Evolutionary conservation across 35 echinoderm and acorn worm genomes (phyloP), one percentile per base, ranked within the genome.

Genomic region (Holothuria glaberrima): DNA sequence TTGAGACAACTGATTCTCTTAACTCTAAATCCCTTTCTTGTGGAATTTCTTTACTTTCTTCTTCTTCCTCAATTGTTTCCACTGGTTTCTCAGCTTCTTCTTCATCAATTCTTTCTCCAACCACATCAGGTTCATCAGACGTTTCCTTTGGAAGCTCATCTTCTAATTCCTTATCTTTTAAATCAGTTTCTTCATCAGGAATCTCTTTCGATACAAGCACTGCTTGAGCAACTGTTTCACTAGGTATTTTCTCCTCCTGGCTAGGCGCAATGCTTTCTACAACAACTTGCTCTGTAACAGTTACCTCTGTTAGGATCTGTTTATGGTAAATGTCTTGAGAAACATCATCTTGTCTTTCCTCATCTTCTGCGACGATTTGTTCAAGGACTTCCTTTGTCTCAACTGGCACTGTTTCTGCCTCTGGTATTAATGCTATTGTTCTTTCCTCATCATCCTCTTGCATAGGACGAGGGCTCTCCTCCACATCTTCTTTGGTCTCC

Each of bases 151-250:
- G 45, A 31, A 21, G 25, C 20, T 33, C 26, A 17, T 90, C 71
- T 61, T 25, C 32, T 0, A 22, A 24, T 27, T 59, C 45, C 26
- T 30, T 36, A 67, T 6, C 58, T 88, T 88, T 76, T 48, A 45
- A 13, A 89, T 69, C 59, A 54, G 38, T 68, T 79, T 48, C 74
- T 59, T 84, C 31, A 30, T 88, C 69, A 62, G 31, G n/a, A 67
- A n/a, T 58, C 44, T 82, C 64, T 71, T 83, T 33, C 6, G 22
- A 17, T 58, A 77, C 25, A 74, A 74, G 13, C 10, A 33, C 66
- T 2, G 3, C 50, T 54, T 12, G 10, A 14, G 50, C 5, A 9
- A 54, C 13, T 12, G 66, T 33, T 12, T 69, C 66, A 25, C 13
- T 27, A 19, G n/a, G 1, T 68, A 28, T 24, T 24, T 14, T 19